Evolutionary conservation across 2,113 vertebrate species (phyloP), one percentile per base, ranked within the genome.

Genomic region (Corydoras maculifer): DNA sequence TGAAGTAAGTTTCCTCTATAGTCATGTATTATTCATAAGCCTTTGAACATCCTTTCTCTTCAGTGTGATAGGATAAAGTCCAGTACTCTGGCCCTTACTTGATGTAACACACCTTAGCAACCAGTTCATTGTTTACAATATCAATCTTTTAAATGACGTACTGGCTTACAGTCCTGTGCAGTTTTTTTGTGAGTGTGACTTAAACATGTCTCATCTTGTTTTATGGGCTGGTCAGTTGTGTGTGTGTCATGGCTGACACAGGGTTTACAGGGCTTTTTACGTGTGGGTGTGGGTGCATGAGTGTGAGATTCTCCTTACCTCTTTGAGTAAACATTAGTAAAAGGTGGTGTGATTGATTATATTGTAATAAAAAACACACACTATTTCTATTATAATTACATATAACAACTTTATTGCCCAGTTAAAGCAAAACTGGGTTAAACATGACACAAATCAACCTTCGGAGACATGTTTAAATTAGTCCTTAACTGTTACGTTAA

Each of bases 1-100:
- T 1, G 68, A 89, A 94, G 96, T 98, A 84, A 88, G 74, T 55
- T 14, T 18, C 30, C 14, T 14, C 15, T 30, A 3, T 69, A n/a
- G 13, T 29, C n/a, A n/a, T 50, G 43, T 32, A 50, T 25, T 51
- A 53, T 53, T n/a, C 31, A 0, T n/a, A 13, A 8, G 11, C 6
- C 1, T 10, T 43, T 43, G 35, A 43, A 43, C 35, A 43, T 43
- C 35, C 35, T 43, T 65, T 30, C 35, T 30, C 1, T 49, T 43
- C 69, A 14, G 13, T 4, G 5, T 51, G 9, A 50, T 2, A 50
- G 51, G 9, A 7, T 12, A 53, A 51, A 64, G 9, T 35, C 1
- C 35, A 64, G 7, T 51, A 13, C 9, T 32, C 8, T 14, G 4
- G 8, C 7, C 12, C 2, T 12, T 62, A 3, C 57, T 32, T 69